These are phyloP conservation scores for Ochropleura plecta DNA, from an alignment of 2,888 invertebrate species.

Conservation along the genomic window DNA sequence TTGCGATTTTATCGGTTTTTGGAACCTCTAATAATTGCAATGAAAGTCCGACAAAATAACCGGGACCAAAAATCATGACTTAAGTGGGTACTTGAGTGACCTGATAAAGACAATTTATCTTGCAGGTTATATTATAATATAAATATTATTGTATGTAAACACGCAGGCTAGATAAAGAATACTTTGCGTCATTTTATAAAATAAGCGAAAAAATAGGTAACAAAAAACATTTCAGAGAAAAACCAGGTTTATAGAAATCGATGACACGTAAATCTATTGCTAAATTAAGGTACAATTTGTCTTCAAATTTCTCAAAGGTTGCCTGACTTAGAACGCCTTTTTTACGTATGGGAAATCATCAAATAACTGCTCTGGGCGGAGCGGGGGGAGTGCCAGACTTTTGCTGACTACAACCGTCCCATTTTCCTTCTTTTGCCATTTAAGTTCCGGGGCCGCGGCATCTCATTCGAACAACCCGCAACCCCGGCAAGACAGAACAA, in stretches of 20 bases:
- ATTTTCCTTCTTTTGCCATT: too few relatives aligned
- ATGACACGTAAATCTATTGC: neutral
- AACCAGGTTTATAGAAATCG: neutral
- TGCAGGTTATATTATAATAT: neutral
- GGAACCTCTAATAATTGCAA: neutral
- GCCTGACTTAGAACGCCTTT: neutral
- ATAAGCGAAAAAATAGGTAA: neutral
- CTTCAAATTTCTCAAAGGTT: neutral
- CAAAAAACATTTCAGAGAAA: slow-evolving; percentile 26
- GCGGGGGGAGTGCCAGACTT: too few relatives aligned
- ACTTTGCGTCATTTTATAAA: neutral
- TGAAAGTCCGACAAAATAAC: neutral
- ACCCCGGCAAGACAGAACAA: too few relatives aligned
- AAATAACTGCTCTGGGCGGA: too few relatives aligned
- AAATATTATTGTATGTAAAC: neutral
- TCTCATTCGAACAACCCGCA: too few relatives aligned
- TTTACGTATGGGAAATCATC: too few relatives aligned
- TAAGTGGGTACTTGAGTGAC: neutral
- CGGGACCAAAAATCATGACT: neutral
- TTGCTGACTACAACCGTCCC: too few relatives aligned
- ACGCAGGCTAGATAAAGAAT: slow-evolving; percentile 16
- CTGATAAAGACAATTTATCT: neutral
- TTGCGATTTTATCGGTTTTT: slow-evolving; percentile 2
- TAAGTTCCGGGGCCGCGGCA: too few relatives aligned
- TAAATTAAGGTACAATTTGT: neutral